A percentile compares a stretch with the other conserved stretches of the same genome.
phyloP scores from a whole-genome alignment of 2,888 invertebrate species.

The Drosophila phalerata region DNA sequence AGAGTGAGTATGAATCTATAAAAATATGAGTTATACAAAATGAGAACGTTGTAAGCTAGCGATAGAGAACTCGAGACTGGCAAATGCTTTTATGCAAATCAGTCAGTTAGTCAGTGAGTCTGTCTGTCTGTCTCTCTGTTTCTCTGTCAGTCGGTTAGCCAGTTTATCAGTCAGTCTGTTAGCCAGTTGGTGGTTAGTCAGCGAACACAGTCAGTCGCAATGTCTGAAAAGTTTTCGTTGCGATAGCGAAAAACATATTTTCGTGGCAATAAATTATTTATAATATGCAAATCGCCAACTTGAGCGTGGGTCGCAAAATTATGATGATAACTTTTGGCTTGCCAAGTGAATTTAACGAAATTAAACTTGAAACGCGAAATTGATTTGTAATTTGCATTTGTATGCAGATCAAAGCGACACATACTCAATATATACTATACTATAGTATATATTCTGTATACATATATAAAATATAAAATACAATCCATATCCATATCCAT shows the following conservation, averaged over 20 bases:
- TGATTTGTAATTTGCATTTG: constrained; percentile 78
- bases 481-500: constrained; percentile 15
- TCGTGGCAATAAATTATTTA: constrained; percentile 82
- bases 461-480: constrained; percentile 7
- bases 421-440: constrained; percentile 19
- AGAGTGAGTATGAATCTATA: constrained; percentile 88
- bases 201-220: constrained; percentile 16
- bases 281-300: constrained; percentile 72
- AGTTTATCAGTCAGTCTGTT: constrained; percentile 4
- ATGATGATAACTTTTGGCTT: constrained; percentile 70
- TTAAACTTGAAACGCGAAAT: constrained; percentile 79
- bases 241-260: constrained; percentile 53
- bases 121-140: neutral
- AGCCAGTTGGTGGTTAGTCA: constrained; percentile 22
- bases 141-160: constrained; percentile 1
- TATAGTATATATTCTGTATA: constrained; percentile 10
- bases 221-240: constrained; percentile 63
- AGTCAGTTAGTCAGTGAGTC: constrained; percentile 10
- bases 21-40: constrained; percentile 15
- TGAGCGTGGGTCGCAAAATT: constrained; percentile 65
- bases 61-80: constrained; percentile 20
- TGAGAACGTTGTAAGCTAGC: neutral
- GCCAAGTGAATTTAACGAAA: constrained; percentile 71
- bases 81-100: constrained; percentile 69
- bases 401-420: constrained; percentile 58